A percentile compares a stretch with the other conserved stretches of the same genome.
phyloP scores from a whole-genome alignment of 53 echinoderm and acorn worm genomes.

The Paracentrotus lividus region DNA sequence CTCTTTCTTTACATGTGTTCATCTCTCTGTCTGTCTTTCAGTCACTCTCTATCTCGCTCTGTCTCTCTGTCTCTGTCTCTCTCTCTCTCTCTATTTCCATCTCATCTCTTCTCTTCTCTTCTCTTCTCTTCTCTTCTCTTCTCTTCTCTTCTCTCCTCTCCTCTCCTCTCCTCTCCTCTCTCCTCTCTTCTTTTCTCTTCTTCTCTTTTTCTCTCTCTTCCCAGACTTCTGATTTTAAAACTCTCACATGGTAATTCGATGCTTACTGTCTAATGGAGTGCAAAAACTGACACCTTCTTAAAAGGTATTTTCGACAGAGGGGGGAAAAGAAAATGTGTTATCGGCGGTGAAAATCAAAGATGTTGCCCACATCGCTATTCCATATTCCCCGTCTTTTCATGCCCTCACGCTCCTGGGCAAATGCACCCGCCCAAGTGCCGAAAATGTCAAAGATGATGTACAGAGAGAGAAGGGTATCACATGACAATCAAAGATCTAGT shows the following conservation, averaged over 20 bases:
- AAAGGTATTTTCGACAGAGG: constrained; percentile 48
- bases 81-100: not conserved
- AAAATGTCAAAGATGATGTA: constrained; percentile 16
- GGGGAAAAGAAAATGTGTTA: constrained; percentile 38
- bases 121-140: not conserved
- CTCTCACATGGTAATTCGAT: constrained; percentile 30
- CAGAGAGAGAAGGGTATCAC: not conserved
- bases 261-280: constrained; percentile 41
- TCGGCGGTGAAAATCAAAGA: constrained; percentile 48
- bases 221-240: not conserved
- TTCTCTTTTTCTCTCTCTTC: not conserved
- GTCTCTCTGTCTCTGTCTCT: not conserved
- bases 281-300: constrained; percentile 47
- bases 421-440: not conserved
- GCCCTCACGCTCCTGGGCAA: not conserved
- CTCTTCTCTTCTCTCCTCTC: not conserved
- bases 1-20: no score
- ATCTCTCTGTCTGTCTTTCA: not conserved
- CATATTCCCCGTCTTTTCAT: constrained; percentile 37
- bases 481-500: not conserved
- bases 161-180: not conserved
- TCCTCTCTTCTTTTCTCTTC: not conserved
- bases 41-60: not conserved
- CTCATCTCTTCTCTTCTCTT: not conserved
- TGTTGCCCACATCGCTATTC: not conserved